phyloP scores from a whole-genome alignment of 2,113 vertebrate genomes.

The Desmodus rotundus region DNA sequence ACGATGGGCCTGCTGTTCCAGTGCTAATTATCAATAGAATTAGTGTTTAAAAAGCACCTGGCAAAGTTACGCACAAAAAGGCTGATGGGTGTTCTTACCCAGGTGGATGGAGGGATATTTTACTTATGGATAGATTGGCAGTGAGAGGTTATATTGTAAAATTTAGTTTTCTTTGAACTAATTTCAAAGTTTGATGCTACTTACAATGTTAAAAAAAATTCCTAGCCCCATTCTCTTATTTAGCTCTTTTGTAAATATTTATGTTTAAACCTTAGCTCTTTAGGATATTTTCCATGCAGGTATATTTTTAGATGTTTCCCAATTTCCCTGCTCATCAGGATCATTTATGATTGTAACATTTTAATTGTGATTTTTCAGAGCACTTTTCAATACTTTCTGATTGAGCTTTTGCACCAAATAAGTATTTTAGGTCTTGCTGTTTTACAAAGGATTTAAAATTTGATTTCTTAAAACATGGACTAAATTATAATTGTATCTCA shows the following conservation, averaged over 20 bases:
- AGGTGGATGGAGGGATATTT: neutral
- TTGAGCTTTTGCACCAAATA: neutral
- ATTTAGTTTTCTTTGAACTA: neutral
- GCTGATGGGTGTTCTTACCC: neutral
- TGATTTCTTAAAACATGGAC: neutral
- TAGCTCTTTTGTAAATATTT: neutral
- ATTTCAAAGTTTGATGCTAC: neutral
- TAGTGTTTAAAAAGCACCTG: neutral
- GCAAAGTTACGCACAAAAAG: neutral
- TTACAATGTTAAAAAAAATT: neutral
- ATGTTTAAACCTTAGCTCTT: neutral
- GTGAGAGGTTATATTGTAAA: neutral
- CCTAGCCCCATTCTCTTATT: neutral
- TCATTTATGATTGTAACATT: conserved; percentile 1
- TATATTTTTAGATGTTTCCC: neutral
- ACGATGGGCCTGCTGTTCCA: neutral
- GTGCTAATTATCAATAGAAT: neutral
- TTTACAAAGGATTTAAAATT: neutral
- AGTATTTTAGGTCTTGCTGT: neutral
- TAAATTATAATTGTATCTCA: neutral
- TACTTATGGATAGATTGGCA: neutral
- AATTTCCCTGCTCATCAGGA: neutral
- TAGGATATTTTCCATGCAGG: neutral
- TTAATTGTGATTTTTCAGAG: conserved; percentile 21
- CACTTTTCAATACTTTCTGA: neutral